Conservation (phyloP, 1,140 invertebrate genomes). For the Amphibalanus amphitrite region DNA sequence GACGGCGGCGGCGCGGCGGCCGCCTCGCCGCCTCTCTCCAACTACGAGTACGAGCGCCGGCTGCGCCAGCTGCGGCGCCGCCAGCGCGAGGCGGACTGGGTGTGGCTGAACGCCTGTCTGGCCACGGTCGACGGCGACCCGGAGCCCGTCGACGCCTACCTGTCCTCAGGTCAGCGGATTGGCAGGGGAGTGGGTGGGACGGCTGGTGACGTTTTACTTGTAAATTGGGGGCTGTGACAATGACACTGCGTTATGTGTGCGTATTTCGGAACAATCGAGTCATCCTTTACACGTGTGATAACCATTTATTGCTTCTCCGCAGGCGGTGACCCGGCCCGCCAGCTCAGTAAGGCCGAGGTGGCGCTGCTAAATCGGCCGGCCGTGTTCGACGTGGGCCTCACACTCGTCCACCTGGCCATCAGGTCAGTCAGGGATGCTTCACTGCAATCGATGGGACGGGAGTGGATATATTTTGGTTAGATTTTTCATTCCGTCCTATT, state of each 20-base stretch:
- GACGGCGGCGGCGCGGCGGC: constrained; percentile 22
- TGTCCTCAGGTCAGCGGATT: constrained; percentile 42
- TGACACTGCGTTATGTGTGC: constrained; percentile 22
- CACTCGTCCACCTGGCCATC: constrained; percentile 83
- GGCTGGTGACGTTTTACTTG: neutral
- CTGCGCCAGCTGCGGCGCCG: constrained; percentile 39
- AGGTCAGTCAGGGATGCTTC: constrained; percentile 33
- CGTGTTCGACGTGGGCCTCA: constrained; percentile 83
- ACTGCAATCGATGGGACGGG: too few species aligned
- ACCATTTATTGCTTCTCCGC: too few species aligned
- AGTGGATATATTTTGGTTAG: too few species aligned
- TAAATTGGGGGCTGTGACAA: neutral
- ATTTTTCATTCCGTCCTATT: too few species aligned
- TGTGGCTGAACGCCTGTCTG: constrained; percentile 80
- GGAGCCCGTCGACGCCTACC: constrained; percentile 66
- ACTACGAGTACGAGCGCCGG: constrained; percentile 41
- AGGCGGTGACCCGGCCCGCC: constrained; percentile 37
- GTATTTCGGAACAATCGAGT: constrained; percentile 22
- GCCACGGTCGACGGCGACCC: constrained; percentile 75
- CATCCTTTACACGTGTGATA: neutral
- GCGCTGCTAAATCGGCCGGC: constrained; percentile 69
- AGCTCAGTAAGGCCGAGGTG: constrained; percentile 71
- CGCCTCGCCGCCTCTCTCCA: constrained; percentile 29
- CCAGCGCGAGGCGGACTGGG: constrained; percentile 59
- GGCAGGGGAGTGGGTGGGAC: neutral